Conservation (phyloP, 2,888 invertebrate species). For the Phortica okadai region DNA sequence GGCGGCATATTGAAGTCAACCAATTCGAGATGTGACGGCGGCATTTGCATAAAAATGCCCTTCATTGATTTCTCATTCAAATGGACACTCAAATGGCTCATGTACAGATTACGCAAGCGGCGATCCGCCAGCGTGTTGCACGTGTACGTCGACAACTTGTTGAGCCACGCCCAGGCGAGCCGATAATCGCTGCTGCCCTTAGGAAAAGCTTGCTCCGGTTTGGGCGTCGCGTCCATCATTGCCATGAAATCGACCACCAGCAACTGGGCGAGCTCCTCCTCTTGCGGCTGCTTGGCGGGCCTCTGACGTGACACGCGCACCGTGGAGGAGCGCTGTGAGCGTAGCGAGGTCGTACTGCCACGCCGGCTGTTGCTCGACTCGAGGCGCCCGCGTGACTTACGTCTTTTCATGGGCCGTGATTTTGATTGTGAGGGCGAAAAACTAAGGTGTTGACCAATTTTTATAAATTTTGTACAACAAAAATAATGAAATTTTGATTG, state of each 20-base stretch:
- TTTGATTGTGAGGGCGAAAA: background rate
- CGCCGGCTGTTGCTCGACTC: background rate
- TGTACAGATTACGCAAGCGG: conserved; percentile 64
- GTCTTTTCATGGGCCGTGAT: background rate
- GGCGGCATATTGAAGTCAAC: conserved; percentile 49
- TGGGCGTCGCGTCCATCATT: conserved; percentile 56
- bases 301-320: background rate
- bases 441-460: background rate
- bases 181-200: conserved; percentile 48
- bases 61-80: conserved; percentile 58
- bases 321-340: background rate
- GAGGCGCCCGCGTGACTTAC: background rate
- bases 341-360: background rate
- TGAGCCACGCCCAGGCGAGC: conserved; percentile 59
- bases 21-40: conserved; percentile 51
- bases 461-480: conserved; percentile 6
- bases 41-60: conserved; percentile 59
- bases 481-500: conserved; percentile 4
- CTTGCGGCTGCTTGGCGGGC: background rate
- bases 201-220: conserved; percentile 54
- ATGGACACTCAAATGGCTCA: conserved; percentile 63
- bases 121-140: conserved; percentile 55
- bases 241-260: conserved; percentile 61
- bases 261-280: conserved; percentile 27
- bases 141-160: conserved; percentile 57